Percentiles rank a stretch among this genome's conserved stretches.
phyloP scores from a whole-genome alignment of 2,797 vertebrate species.

The Labeo calbasu region DNA sequence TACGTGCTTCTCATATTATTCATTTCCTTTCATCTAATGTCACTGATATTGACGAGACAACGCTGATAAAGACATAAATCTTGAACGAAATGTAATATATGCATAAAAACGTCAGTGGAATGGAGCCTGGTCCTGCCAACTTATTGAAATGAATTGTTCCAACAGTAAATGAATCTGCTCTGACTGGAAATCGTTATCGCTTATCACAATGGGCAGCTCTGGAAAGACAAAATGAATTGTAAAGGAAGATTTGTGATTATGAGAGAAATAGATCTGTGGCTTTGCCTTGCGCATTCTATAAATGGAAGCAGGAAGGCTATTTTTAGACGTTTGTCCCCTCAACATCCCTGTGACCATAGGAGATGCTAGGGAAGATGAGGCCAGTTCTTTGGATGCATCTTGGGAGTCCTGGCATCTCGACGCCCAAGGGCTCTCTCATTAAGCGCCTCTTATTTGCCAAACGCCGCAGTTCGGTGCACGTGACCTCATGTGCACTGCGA shows the following conservation, averaged over 20 bases:
- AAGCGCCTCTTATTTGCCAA: slow-evolving; percentile 1
- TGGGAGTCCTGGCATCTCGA: slow-evolving; percentile 17
- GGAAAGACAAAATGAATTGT: slow-evolving; percentile 45
- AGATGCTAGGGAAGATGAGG: slow-evolving; percentile 30
- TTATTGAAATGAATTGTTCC: slow-evolving; percentile 34
- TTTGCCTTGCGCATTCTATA: slow-evolving; percentile 49
- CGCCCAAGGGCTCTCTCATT: slow-evolving; percentile 15
- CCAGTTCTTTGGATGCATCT: slow-evolving; percentile 1
- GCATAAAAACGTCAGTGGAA: slow-evolving; percentile 13
- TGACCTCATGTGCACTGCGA: neutral
- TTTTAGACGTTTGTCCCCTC: slow-evolving; percentile 53
- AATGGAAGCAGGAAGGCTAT: slow-evolving; percentile 52
- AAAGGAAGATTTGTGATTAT: slow-evolving; percentile 51
- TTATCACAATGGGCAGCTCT: slow-evolving; percentile 17
- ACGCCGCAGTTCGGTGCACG: neutral
- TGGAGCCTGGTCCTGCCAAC: neutral
- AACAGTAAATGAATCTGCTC: slow-evolving; percentile 29
- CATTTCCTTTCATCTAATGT: neutral
- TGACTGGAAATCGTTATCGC: slow-evolving; percentile 23
- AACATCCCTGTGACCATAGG: slow-evolving; percentile 50
- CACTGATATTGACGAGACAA: neutral
- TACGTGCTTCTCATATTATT: neutral
- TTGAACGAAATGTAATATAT: slow-evolving; percentile 19
- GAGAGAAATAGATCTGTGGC: slow-evolving; percentile 44
- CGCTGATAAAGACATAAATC: neutral